Base-by-base conservation (phyloP, 2,888 invertebrate genomes). In the Chironomus tentans region DNA sequence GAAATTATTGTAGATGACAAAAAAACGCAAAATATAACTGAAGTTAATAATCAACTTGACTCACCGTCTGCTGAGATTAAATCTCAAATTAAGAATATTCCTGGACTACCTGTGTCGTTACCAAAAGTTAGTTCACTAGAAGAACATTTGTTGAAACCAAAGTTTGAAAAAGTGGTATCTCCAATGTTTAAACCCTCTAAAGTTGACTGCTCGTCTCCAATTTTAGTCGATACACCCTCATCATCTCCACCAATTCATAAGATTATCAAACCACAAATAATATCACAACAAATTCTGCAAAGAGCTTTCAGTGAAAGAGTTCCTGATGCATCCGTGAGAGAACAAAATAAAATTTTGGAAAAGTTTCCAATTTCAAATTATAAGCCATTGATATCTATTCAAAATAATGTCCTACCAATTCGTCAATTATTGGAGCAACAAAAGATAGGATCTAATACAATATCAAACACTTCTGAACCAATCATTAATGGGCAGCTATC, bases 401-500 rank as follows among this genome's bases (percentile, higher is more conserved):
- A 38, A 10, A 38, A 38, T 38, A 38, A 38, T 2, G 38, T 18
- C n/a, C 2, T 56, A 1, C 4, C 28, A 28, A 28, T 1, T 65
- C 22, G n/a, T 21, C 65, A 65, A 22, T 21, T n/a, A 24, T 65
- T 65, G 1, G 12, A 65, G 10, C 65, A 21, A 13, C 65, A 18
- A 22, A 5, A 1, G 6, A 12, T 2, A 21, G 24, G 12, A 21
- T 22, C 56, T 15, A 56, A 56, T 18, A 18, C 65, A 12, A 12
- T 21, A 24, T 1, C 24, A 24, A 65, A 21, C 21, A 65, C 1
- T 65, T 0, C 13, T 24, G 24, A 74, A 10, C 21, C 68, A 68
- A 5, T 68, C 1, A 7, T 21, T 21, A 68, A 38, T 62, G 72
- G 65, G 13, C 72, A 73, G n/a, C 65, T 74, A 68, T 47, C 74